A percentile compares a stretch with the other conserved stretches of the same genome.
Conservation (phyloP, 2,888 invertebrate genomes). For the Idaea aversata region DNA sequence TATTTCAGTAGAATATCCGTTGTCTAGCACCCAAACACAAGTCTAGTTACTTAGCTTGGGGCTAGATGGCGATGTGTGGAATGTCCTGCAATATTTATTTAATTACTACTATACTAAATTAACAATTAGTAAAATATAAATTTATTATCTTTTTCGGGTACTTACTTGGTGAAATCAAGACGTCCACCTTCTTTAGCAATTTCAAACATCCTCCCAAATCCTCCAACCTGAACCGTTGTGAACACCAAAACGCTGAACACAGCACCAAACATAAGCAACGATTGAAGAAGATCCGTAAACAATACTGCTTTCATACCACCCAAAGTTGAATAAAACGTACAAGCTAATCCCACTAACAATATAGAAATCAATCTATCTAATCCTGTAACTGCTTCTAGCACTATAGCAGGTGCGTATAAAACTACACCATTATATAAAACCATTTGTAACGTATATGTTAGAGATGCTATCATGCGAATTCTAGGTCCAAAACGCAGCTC, state of each 20-base stretch:
- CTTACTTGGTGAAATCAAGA: conserved; percentile 84
- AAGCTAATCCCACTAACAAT: conserved; percentile 86
- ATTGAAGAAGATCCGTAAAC: conserved; percentile 92
- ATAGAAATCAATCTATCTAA: conserved; percentile 86
- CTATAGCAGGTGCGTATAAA: conserved; percentile 94
- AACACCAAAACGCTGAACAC: conserved; percentile 88
- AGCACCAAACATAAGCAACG: conserved; percentile 90
- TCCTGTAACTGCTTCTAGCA: conserved; percentile 91
- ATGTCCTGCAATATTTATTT: too few species aligned
- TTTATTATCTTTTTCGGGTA: background rate
- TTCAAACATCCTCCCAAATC: conserved; percentile 85
- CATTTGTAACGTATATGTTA: conserved; percentile 93
- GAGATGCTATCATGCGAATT: conserved; percentile 88
- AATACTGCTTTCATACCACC: conserved; percentile 96
- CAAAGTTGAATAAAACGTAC: conserved; percentile 91
- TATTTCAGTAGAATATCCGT: too few species aligned
- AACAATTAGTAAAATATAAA: background rate
- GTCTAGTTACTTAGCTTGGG: too few species aligned
- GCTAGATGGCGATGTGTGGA: too few species aligned
- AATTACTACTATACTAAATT: background rate
- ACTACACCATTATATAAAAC: conserved; percentile 94
- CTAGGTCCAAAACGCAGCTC: conserved; percentile 90
- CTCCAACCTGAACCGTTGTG: conserved; percentile 84
- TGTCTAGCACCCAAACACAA: too few species aligned
- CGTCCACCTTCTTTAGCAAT: conserved; percentile 85